phyloP scores from a whole-genome alignment of 2,888 invertebrate genomes.

The Synanthedon tipuliformis region DNA sequence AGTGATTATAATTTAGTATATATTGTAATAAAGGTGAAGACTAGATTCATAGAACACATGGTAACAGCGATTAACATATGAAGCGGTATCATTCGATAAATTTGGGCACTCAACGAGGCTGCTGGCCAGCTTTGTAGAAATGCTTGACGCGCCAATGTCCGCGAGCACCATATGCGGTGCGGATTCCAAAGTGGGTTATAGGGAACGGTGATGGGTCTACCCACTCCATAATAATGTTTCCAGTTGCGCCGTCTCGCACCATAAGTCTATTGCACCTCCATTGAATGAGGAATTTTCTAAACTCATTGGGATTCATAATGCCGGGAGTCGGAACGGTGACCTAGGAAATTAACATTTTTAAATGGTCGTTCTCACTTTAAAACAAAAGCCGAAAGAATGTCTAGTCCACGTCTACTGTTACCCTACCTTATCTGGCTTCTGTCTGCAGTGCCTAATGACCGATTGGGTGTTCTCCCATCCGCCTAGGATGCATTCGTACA shows the following conservation, averaged over 20 bases:
- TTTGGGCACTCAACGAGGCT: slow-evolving; percentile 51
- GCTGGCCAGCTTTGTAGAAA: slow-evolving; percentile 28
- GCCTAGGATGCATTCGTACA: slow-evolving; percentile 76
- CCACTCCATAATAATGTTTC: slow-evolving; percentile 71
- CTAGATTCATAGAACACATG: background rate
- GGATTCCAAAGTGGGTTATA: slow-evolving; percentile 72
- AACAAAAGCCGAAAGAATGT: slow-evolving; percentile 8
- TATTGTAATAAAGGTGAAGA: background rate
- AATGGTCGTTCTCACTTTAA: slow-evolving; percentile 8
- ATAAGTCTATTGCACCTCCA: slow-evolving; percentile 68
- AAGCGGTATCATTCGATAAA: slow-evolving; percentile 28
- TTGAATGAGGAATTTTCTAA: slow-evolving; percentile 66
- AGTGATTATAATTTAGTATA: background rate
- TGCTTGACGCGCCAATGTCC: slow-evolving; percentile 72
- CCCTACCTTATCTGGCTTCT: slow-evolving; percentile 73
- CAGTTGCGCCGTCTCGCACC: slow-evolving; percentile 58
- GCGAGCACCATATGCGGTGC: slow-evolving; percentile 74
- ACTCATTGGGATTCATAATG: slow-evolving; percentile 67
- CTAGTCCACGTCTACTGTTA: slow-evolving; percentile 13
- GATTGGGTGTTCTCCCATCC: slow-evolving; percentile 77
- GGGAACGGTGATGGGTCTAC: slow-evolving; percentile 70
- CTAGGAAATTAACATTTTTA: slow-evolving; percentile 41
- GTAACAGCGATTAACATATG: slow-evolving; percentile 39
- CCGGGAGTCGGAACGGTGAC: slow-evolving; percentile 70
- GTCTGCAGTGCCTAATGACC: slow-evolving; percentile 73